A percentile compares a stretch with the other conserved stretches of the same genome.
Conservation (phyloP, 37 sponge, comb jelly and placozoan genomes). For the Aplysina aerophoba region DNA sequence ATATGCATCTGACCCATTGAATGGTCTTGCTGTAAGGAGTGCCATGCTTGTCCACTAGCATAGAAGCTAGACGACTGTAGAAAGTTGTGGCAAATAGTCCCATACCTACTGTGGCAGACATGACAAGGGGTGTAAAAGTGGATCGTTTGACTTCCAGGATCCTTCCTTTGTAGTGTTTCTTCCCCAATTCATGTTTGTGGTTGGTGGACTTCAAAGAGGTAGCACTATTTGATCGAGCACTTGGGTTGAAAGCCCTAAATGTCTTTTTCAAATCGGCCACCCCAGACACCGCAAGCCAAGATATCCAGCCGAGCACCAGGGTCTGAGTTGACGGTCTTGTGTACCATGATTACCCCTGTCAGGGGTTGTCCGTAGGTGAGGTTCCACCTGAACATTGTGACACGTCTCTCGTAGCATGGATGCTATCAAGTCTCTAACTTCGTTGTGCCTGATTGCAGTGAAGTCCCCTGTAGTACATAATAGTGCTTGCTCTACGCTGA, state of each 20-base stretch:
- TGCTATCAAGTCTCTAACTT: constrained; percentile 17
- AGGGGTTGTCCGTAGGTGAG: not conserved
- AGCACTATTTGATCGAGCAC: not conserved
- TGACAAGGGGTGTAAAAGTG: too few species aligned
- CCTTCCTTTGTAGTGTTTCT: not conserved
- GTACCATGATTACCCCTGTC: not conserved
- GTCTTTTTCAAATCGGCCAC: not conserved
- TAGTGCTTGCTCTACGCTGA: constrained; percentile 9
- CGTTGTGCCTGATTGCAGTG: constrained; percentile 14
- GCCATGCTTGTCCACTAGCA: too few species aligned
- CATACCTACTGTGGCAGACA: too few species aligned
- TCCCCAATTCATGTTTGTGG: not conserved
- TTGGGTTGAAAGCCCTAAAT: not conserved
- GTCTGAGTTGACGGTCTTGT: not conserved
- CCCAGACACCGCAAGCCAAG: not conserved
- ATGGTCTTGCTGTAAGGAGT: too few species aligned
- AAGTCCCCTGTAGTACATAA: not conserved
- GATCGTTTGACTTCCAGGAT: too few species aligned
- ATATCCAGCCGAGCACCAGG: constrained; percentile 4
- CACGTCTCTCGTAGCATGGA: not conserved
- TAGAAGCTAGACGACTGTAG: too few species aligned
- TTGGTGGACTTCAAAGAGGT: constrained; percentile 13
- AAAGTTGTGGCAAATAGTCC: too few species aligned
- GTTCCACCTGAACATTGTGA: not conserved
- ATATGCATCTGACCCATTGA: too few species aligned